A percentile compares a stretch with the other conserved stretches of the same genome.
Evolutionary conservation across 2,888 invertebrate genomes (phyloP).

Genomic region (Lasioglossum marginatum): DNA sequence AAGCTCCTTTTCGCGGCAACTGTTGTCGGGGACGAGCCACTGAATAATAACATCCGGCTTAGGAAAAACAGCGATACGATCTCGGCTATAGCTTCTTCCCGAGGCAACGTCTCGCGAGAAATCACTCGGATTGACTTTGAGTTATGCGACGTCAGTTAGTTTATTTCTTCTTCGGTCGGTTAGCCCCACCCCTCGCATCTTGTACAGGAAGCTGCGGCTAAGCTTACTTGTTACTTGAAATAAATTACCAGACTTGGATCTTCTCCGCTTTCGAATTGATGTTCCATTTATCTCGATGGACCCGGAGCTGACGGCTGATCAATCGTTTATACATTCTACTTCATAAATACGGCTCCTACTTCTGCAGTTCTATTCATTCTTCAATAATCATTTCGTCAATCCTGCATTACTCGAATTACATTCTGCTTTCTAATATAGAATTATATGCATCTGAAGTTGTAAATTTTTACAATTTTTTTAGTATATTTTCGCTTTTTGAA

Average conservation of each 20-base stretch:
- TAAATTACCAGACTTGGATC: conserved; percentile 8
- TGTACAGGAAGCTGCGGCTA: not conserved
- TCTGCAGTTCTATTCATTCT: not conserved
- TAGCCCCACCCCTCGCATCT: not conserved
- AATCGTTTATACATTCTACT: conserved; percentile 17
- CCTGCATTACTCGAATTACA: not conserved
- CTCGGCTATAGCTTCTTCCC: conserved; percentile 27
- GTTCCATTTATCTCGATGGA: conserved; percentile 21
- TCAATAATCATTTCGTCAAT: not conserved
- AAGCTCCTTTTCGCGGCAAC: conserved; percentile 31
- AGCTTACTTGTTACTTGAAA: conserved; percentile 13
- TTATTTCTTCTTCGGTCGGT: conserved; percentile 5
- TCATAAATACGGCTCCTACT: not conserved
- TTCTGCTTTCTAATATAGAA: not conserved
- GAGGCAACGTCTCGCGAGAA: conserved; percentile 10
- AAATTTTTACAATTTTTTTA: not conserved
- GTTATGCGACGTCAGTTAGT: conserved; percentile 26
- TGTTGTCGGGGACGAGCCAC: conserved; percentile 42
- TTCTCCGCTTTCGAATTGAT: conserved; percentile 13
- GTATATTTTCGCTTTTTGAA: not conserved
- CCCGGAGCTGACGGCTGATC: not conserved
- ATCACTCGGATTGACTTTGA: conserved; percentile 36
- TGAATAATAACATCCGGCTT: conserved; percentile 43
- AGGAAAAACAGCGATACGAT: conserved; percentile 30
- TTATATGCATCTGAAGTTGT: not conserved